Conservation (phyloP, 2,888 invertebrate genomes). For the Pterobdella sp. region DNA sequence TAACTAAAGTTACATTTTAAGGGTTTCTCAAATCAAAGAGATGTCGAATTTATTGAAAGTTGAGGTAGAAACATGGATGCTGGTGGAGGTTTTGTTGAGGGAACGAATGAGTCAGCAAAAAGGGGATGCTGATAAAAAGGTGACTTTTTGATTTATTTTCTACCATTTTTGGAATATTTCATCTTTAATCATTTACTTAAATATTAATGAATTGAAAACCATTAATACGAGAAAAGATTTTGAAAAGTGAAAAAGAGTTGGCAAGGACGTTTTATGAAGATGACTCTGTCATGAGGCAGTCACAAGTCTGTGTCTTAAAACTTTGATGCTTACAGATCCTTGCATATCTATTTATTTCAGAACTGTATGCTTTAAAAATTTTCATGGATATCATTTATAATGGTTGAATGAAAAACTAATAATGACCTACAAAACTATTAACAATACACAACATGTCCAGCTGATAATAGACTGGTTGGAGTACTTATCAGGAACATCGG, state of each 20-base stretch:
- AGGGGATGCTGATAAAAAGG: not conserved
- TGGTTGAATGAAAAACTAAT: too few species aligned
- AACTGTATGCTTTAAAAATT: too few species aligned
- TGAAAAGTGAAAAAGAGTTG: constrained; percentile 7
- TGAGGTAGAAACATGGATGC: not conserved
- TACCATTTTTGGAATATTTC: too few species aligned
- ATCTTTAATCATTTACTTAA: too few species aligned
- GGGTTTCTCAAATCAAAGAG: not conserved
- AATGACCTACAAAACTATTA: too few species aligned
- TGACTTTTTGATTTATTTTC: too few species aligned
- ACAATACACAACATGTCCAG: too few species aligned
- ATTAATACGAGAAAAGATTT: too few species aligned
- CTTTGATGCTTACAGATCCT: too few species aligned
- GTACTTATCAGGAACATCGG: not conserved
- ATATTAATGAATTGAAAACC: too few species aligned
- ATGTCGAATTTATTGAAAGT: not conserved
- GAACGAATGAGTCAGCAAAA: not conserved
- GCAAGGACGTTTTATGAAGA: not conserved
- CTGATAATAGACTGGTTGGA: constrained; percentile 1
- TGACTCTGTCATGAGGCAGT: not conserved
- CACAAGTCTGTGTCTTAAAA: not conserved
- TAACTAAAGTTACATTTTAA: not conserved
- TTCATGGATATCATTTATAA: too few species aligned
- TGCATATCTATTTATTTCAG: too few species aligned
- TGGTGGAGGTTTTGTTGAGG: not conserved